phyloP scores from a whole-genome alignment of 2,888 invertebrate species.

The Eristalinus aeneus region DNA sequence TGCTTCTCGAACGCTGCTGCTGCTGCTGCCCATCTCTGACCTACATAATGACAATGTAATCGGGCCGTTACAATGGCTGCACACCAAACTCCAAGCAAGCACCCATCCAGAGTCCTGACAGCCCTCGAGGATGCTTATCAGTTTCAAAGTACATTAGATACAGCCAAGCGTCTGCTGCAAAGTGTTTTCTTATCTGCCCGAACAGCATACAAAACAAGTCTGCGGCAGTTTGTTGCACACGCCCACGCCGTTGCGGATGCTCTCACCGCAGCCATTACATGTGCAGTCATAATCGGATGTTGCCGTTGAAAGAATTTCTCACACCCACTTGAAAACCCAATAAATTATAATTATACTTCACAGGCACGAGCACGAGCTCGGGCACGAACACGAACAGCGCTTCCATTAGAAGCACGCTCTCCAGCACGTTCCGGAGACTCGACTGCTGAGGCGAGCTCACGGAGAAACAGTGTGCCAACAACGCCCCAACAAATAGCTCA shows the following conservation, averaged over 20 bases:
- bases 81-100: neutral
- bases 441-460: conserved; percentile 30
- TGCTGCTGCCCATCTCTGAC: neutral
- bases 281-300: conserved; percentile 46
- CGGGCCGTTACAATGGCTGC: neutral
- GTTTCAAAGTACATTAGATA: conserved; percentile 35
- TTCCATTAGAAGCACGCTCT: conserved; percentile 54
- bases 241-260: neutral
- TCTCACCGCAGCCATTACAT: neutral
- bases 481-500: conserved; percentile 61
- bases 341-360: conserved; percentile 69
- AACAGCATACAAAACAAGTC: conserved; percentile 29
- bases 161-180: conserved; percentile 2
- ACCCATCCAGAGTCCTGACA: neutral
- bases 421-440: neutral
- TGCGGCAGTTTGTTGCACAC: conserved; percentile 26
- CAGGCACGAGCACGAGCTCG: conserved; percentile 28
- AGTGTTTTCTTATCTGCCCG: neutral
- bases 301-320: conserved; percentile 53
- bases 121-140: conserved; percentile 27
- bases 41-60: neutral
- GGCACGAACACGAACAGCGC: conserved; percentile 31
- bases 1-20: neutral
- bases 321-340: conserved; percentile 57
- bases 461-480: conserved; percentile 48